Conservation (phyloP, 2,113 vertebrate genomes). For the Microcebus ravelobensis region DNA sequence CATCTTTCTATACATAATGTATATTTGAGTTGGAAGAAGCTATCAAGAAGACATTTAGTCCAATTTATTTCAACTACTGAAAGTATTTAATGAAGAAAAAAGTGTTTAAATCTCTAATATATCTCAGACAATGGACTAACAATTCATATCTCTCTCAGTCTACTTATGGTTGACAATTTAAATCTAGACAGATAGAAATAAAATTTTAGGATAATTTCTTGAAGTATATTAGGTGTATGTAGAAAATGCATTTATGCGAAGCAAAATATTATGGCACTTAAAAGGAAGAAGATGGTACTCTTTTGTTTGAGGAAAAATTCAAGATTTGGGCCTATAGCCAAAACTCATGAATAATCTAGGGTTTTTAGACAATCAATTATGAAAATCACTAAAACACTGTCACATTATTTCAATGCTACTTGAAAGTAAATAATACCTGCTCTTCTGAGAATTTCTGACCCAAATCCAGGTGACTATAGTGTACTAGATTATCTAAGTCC, state of each 20-base stretch:
- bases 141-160: slow-evolving; percentile 20
- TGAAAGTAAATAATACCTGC: slow-evolving; percentile 65
- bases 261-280: slow-evolving; percentile 45
- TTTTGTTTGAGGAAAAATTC: slow-evolving; percentile 66
- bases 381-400: slow-evolving; percentile 70
- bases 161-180: slow-evolving; percentile 24
- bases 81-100: slow-evolving; percentile 37
- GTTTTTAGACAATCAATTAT: slow-evolving; percentile 59
- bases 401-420: slow-evolving; percentile 49
- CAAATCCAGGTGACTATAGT: slow-evolving; percentile 77
- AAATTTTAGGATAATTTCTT: slow-evolving; percentile 43
- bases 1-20: background rate
- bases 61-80: background rate
- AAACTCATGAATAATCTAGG: slow-evolving; percentile 66
- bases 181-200: slow-evolving; percentile 37
- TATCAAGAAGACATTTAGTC: background rate
- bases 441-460: slow-evolving; percentile 75
- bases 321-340: slow-evolving; percentile 65
- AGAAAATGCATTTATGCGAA: slow-evolving; percentile 41
- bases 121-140: background rate
- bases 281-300: background rate
- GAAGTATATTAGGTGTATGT: background rate
- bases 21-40: background rate
- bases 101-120: slow-evolving; percentile 4
- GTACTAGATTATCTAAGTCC: slow-evolving; percentile 48